Evolutionary conservation across 2,113 vertebrate species (phyloP), one percentile per base, ranked within the genome.

Genomic region (Saiga tatarica): DNA sequence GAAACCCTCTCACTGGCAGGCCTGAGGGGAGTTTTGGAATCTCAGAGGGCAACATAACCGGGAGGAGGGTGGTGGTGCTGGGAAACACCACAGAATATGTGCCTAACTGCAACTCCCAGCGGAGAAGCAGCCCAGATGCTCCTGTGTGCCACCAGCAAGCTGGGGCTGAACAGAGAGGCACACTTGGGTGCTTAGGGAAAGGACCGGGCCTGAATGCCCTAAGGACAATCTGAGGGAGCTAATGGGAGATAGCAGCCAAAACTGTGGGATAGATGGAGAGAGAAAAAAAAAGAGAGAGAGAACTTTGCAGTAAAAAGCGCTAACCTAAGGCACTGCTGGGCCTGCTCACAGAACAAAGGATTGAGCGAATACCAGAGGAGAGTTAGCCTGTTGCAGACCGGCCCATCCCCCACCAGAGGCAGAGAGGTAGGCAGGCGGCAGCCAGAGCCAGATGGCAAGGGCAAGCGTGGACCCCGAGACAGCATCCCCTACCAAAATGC

Each of bases 381-480:
- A 67, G 17, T 36, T 67, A 67, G 17, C 64, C 8, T 5, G 33
- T n/a, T 36, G 64, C 0, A 0, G 33, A 67, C 33, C 0, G 0
- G 33, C 8, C 64, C 64, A 67, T 5, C 64, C 17, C 33, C 8
- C 0, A 4, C 33, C 33, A 21, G 17, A 36, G 64, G 64, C 64
- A 67, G 33, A 67, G 64, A 67, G 64, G 33, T 17, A 36, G 9
- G 33, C 4, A 0, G 64, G 8, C 0, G 0, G 17, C n/a, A 67
- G 17, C 17, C 17, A 67, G 64, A 36, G 17, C 17, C 17, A 36
- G 17, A 67, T 11, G 33, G 64, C 2, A 67, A 17, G 64, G 64
- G 17, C 15, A n/a, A 64, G 33, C 16, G 1, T 4, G 14, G 62
- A 16, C 62, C 7, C 30, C 17, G 62, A 64, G 33, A 19, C 0